Percentiles rank a stretch among this genome's conserved stretches.
Evolutionary conservation across 2,888 invertebrate genomes (phyloP).

Genomic region (Drosophila mulleri): DNA sequence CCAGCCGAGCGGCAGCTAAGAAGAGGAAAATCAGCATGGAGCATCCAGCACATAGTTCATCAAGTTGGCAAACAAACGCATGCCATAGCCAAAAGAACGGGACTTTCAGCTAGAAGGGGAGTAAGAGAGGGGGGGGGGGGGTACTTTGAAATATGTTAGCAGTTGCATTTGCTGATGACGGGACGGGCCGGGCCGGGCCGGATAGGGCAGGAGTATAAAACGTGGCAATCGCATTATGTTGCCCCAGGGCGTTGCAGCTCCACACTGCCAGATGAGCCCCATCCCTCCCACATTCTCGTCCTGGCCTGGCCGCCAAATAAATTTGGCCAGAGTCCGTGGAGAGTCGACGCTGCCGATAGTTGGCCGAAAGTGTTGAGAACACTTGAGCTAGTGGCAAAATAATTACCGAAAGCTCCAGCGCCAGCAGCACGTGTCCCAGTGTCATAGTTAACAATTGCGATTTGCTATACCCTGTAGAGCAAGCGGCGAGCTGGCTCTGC

Average conservation of each 20-base stretch:
- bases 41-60: constrained; percentile 64
- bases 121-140: neutral
- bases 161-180: constrained; percentile 53
- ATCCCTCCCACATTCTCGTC: neutral
- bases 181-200: neutral
- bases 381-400: constrained; percentile 71
- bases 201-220: neutral
- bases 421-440: constrained; percentile 8
- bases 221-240: constrained; percentile 58
- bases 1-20: constrained; percentile 31
- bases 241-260: constrained; percentile 28
- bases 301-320: constrained; percentile 49
- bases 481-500: neutral
- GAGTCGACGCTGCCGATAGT: constrained; percentile 14
- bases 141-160: constrained; percentile 62
- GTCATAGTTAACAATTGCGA: constrained; percentile 25
- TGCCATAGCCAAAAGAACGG: constrained; percentile 40
- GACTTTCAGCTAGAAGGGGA: neutral
- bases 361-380: constrained; percentile 52
- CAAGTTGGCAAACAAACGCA: constrained; percentile 73
- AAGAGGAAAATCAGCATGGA: constrained; percentile 45
- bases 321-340: constrained; percentile 29
- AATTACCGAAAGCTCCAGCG: constrained; percentile 65
- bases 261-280: neutral
- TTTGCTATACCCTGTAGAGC: constrained; percentile 24